Evolutionary conservation across 2,797 vertebrate genomes (phyloP).

Genomic region (Protonibea diacanthus): DNA sequence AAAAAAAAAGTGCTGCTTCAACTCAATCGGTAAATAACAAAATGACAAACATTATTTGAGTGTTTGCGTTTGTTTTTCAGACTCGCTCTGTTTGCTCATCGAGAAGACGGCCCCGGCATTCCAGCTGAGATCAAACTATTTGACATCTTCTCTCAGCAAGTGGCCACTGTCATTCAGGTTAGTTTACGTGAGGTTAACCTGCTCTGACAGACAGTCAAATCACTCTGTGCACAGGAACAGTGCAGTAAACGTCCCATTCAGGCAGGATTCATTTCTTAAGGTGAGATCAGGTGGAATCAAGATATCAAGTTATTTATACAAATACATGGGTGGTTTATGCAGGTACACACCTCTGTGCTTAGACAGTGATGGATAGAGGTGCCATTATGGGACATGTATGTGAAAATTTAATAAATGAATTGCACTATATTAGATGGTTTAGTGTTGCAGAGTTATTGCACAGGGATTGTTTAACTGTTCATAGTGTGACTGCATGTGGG

Average conservation of each 20-base stretch:
- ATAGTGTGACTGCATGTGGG: too few species aligned
- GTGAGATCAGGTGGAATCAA: too few species aligned
- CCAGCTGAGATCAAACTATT: conserved; percentile 98
- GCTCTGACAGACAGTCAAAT: neutral
- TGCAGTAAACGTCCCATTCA: neutral
- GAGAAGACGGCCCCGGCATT: conserved; percentile 99
- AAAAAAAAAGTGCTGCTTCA: neutral
- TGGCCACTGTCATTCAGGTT: conserved; percentile 98
- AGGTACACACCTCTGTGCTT: neutral
- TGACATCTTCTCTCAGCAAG: conserved; percentile 99
- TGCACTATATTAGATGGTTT: too few species aligned
- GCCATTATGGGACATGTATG: too few species aligned
- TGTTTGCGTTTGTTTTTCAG: conserved; percentile 78
- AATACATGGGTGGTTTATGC: neutral
- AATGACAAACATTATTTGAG: neutral
- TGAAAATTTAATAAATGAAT: too few species aligned
- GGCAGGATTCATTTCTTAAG: neutral
- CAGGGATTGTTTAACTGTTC: too few species aligned
- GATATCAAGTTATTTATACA: neutral
- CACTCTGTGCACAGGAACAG: neutral
- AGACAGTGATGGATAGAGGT: too few species aligned
- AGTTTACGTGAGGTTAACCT: neutral
- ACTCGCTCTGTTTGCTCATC: conserved; percentile 97
- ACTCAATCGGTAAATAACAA: neutral
- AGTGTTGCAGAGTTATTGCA: too few species aligned